Evolutionary conservation across 2,888 invertebrate species (phyloP).

Genomic region (Tipula lateralis): DNA sequence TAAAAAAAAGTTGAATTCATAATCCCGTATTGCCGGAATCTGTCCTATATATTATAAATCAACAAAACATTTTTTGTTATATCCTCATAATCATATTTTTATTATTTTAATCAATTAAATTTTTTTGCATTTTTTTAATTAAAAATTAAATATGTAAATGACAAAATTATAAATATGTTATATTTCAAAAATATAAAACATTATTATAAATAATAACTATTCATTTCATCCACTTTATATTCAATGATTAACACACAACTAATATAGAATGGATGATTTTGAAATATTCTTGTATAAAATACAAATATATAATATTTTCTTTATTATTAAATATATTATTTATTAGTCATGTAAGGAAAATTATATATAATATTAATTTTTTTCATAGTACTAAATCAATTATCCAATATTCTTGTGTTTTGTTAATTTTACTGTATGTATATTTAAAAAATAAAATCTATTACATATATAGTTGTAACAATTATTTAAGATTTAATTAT

Average conservation of each 20-base stretch:
- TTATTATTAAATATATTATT: neutral
- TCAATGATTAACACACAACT: neutral
- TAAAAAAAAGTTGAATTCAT: neutral
- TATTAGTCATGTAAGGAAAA: neutral
- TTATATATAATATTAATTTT: neutral
- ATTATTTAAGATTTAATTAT: constrained; percentile 15
- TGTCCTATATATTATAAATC: neutral
- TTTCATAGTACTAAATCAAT: neutral
- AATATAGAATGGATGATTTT: neutral
- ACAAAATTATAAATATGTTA: neutral
- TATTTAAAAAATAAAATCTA: neutral
- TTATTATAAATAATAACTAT: neutral
- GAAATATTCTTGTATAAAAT: neutral
- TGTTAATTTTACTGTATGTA: neutral
- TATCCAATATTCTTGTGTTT: neutral
- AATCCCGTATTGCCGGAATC: neutral
- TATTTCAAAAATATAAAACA: constrained; percentile 20
- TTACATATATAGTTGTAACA: neutral
- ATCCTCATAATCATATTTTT: neutral
- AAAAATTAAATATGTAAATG: neutral
- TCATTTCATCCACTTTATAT: neutral
- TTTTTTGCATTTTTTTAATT: neutral
- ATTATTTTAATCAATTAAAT: neutral
- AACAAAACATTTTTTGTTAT: neutral
- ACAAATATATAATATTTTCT: constrained; percentile 4